Conservation (phyloP, 2,888 invertebrate species). For the Parnassius mnemosyne region DNA sequence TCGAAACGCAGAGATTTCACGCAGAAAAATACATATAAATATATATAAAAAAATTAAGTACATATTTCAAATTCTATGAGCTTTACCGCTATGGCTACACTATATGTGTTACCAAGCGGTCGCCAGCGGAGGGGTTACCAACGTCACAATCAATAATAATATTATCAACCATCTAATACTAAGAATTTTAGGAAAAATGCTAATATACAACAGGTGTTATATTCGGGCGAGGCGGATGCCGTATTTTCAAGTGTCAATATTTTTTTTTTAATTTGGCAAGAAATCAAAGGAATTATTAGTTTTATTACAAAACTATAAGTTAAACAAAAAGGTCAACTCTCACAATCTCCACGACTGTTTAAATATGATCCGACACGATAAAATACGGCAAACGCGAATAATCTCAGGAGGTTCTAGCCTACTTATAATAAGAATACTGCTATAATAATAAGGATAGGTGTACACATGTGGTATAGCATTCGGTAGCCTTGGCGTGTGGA, state of each 20-base stretch:
- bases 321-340: not conserved
- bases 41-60: constrained; percentile 67
- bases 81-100: constrained; percentile 38
- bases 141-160: constrained; percentile 67
- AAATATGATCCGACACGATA: constrained; percentile 27
- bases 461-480: constrained; percentile 71
- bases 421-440: constrained; percentile 76
- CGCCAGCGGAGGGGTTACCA: constrained; percentile 45
- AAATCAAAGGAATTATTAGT: constrained; percentile 10
- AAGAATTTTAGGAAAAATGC: constrained; percentile 61
- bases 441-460: constrained; percentile 64
- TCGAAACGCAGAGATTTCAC: not conserved
- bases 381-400: constrained; percentile 42
- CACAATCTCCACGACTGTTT: not conserved
- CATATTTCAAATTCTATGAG: constrained; percentile 47
- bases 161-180: constrained; percentile 73
- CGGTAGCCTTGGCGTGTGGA: constrained; percentile 59
- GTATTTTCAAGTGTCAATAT: constrained; percentile 27
- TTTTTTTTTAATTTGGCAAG: constrained; percentile 13
- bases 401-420: constrained; percentile 74
- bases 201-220: constrained; percentile 74
- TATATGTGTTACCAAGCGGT: not conserved
- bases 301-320: too few relatives aligned
- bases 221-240: constrained; percentile 44
- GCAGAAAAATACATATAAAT: constrained; percentile 29